Percentiles rank a stretch among this genome's conserved stretches.
Evolutionary conservation across 2,113 vertebrate genomes (phyloP).

Genomic region (Rhinoderma darwinii): DNA sequence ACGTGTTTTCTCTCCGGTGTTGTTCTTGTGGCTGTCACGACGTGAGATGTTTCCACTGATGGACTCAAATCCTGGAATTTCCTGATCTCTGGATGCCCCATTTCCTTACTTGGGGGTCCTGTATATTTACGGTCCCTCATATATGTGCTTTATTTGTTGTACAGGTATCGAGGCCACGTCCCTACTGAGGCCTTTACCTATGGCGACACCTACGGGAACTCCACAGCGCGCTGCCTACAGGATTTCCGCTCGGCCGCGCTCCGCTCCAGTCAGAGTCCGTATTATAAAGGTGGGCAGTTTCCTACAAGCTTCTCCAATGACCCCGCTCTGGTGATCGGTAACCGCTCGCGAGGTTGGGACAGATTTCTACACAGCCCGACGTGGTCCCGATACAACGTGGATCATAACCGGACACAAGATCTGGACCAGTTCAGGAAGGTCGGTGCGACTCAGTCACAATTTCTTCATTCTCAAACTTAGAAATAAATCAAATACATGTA

Average conservation of each 20-base stretch:
- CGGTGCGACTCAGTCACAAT: not conserved
- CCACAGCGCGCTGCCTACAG: constrained; percentile 69
- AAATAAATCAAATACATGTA: no score
- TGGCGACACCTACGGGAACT: constrained; percentile 63
- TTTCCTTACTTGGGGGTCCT: not conserved
- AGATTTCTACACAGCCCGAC: constrained; percentile 55
- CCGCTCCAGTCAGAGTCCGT: constrained; percentile 57
- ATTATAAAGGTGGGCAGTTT: constrained; percentile 63
- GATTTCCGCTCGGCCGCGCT: constrained; percentile 61
- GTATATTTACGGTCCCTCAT: not conserved
- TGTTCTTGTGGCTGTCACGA: no score
- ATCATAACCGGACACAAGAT: constrained; percentile 60
- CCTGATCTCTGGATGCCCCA: not conserved
- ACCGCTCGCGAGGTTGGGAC: not conserved
- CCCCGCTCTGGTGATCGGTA: constrained; percentile 25
- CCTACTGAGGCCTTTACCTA: constrained; percentile 63
- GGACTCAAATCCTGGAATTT: no score
- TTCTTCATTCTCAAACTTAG: not conserved
- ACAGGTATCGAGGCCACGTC: constrained; percentile 70
- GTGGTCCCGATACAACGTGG: constrained; percentile 66
- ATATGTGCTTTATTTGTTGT: no score
- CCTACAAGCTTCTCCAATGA: constrained; percentile 66
- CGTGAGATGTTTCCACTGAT: no score
- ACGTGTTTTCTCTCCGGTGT: no score
- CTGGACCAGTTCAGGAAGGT: constrained; percentile 72